Evolutionary conservation across 2,888 invertebrate genomes (phyloP), one percentile per base, ranked within the genome.

Genomic region (Microctonus brassicae): DNA sequence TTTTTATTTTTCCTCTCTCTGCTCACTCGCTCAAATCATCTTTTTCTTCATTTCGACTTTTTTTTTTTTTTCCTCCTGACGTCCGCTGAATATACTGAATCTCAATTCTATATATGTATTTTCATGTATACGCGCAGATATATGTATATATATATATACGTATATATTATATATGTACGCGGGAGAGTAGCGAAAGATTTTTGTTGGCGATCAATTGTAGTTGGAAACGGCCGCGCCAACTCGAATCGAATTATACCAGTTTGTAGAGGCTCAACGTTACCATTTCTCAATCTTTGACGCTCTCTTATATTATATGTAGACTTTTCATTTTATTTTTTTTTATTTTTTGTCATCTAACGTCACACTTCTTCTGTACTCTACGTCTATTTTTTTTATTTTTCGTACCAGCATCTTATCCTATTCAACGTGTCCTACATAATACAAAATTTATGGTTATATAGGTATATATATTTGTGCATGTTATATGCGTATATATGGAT

Each of bases 181-280:
- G 29, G 20, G 63, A 26, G 34, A n/a, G n/a, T 29, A 20, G 33
- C n/a, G n/a, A n/a, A 65, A 24, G 26, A 42, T 67, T 39, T 39
- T 33, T 42, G 39, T 22, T 55, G 62, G 36, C 33, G 58, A 62
- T 62, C 36, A 26, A 58, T 69, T 34, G n/a, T 22, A 26, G 20
- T n/a, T 42, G 29, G 29, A 10, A 42, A 29, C 22, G 29, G 42
- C 29, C 63, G n/a, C 58, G 29, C 42, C 42, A 52, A 63, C 63
- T 33, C 52, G 52, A 63, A 52, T 52, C 52, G 26, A 63, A 63
- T 63, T n/a, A n/a, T 47, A 63, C 52, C 52, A 29, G 24, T 42
- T n/a, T 24, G 22, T 47, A 63, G 24, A 29, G 52, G 17, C 61
- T 61, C 61, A 39, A 63, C 33, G 47, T 42, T 47, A 22, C 63